These are phyloP conservation scores for Saccostrea cuccullata DNA, from an alignment of 1,140 invertebrate genomes.

Conservation along the genomic window DNA sequence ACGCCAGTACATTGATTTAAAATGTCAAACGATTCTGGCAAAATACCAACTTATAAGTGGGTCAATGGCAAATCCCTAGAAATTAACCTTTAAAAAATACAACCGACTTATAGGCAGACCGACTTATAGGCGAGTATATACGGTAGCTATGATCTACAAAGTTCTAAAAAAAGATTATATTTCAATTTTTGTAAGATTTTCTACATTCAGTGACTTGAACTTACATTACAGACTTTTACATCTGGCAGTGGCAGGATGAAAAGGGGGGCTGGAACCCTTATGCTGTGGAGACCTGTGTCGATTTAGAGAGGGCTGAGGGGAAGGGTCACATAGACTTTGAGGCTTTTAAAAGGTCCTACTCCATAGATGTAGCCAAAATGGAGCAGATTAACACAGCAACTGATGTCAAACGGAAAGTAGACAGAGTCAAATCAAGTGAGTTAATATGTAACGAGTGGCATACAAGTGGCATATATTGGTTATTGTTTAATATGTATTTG, in stretches of 20 bases:
- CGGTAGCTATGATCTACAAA: no score
- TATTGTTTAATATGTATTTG: no score
- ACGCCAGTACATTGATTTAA: no score
- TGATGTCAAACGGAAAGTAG: conserved; percentile 62
- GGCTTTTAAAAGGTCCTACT: conserved; percentile 57
- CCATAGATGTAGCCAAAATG: conserved; percentile 66
- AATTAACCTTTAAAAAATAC: no score
- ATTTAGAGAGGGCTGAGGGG: conserved; percentile 64
- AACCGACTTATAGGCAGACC: no score
- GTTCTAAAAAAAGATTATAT: no score
- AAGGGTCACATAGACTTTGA: conserved; percentile 56
- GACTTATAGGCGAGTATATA: no score
- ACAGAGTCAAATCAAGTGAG: conserved; percentile 67
- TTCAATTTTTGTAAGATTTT: not conserved
- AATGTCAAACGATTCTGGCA: no score
- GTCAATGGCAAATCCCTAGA: no score
- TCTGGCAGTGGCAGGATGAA: conserved; percentile 74
- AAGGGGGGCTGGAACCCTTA: conserved; percentile 70
- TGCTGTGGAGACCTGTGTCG: conserved; percentile 47
- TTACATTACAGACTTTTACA: conserved; percentile 71
- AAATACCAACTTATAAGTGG: no score
- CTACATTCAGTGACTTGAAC: not conserved
- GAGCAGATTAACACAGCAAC: conserved; percentile 69
- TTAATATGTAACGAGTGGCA: not conserved
- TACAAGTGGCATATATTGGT: no score